phyloP scores from a whole-genome alignment of 2,113 vertebrate species.

The Scolopax mira region DNA sequence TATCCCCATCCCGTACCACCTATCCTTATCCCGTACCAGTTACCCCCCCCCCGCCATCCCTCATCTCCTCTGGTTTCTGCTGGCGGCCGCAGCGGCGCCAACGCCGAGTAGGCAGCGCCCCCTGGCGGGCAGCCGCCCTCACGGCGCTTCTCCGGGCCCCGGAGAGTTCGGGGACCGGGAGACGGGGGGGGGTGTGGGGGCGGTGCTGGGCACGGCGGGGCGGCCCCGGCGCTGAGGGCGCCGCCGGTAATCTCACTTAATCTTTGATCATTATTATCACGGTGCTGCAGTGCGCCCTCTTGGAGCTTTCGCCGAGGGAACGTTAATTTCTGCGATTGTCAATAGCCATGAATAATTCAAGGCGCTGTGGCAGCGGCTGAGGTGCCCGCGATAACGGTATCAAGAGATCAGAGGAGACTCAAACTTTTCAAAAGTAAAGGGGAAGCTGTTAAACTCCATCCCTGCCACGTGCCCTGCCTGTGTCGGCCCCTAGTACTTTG shows the following conservation, averaged over 20 bases:
- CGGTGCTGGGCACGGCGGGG: background rate
- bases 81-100: background rate
- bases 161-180: too few relatives aligned
- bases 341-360: background rate
- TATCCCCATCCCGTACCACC: background rate
- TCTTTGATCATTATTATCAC: background rate
- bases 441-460: background rate
- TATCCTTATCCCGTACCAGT: background rate
- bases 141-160: background rate
- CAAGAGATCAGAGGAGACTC: background rate
- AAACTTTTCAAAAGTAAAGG: background rate
- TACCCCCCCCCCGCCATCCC: background rate
- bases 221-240: background rate
- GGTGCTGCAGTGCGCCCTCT: background rate
- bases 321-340: background rate
- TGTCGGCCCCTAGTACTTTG: background rate
- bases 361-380: background rate
- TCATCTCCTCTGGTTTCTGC: rapidly evolving
- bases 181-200: too few relatives aligned
- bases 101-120: slow-evolving; percentile 50
- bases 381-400: background rate
- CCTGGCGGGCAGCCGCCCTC: background rate
- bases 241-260: background rate
- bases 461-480: rapidly evolving
- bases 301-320: background rate